Base-by-base conservation (phyloP, 2,797 vertebrate species). In the Argentina silus region DNA sequence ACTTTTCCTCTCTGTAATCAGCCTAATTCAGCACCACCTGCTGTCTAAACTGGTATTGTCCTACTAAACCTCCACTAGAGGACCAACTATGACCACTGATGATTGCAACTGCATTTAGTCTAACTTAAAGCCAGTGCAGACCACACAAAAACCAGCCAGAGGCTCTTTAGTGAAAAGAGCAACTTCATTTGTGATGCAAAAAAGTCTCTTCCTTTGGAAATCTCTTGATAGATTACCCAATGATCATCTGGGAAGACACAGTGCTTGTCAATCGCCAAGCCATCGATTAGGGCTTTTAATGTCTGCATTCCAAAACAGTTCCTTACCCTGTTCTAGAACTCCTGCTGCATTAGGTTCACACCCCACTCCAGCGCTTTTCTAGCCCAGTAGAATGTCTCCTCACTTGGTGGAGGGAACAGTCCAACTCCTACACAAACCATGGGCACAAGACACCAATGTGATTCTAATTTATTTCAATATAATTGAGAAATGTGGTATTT, bases 391-490 rank as follows among this genome's bases (percentile, higher is more conserved):
- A 1, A 77, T 85, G 27, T 36, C 27, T 36, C 27, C 27, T 2
- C 85, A 74, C 69, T 76, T 56, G 67, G 77, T 56, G 47, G 70
- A 85, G 73, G 73, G 81, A 75, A 69, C 53, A 65, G 67, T 62
- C 8, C 8, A 50, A 77, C 78, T 88, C 44, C 6, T 53, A 77
- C 80, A 78, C 84, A 82, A 85, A 88, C 84, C 67, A 81, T 86
- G 81, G 85, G 87, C 50, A 50, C 60, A 63, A 74, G 79, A 83
- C 84, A 81, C 78, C 74, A 48, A 77, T 68, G 66, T 84, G 83
- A 67, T 78, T 86, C 72, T 92, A 90, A 92, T 90, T 90, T 92
- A 92, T 93, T 92, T 85, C 78, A 85, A 86, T 87, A 88, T 87
- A 64, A 82, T 87, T 86, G 87, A 15, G 51, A 66, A 53, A 64